phyloP scores from a whole-genome alignment of 1,140 invertebrate genomes.

The Cardiocondyla obscurior region DNA sequence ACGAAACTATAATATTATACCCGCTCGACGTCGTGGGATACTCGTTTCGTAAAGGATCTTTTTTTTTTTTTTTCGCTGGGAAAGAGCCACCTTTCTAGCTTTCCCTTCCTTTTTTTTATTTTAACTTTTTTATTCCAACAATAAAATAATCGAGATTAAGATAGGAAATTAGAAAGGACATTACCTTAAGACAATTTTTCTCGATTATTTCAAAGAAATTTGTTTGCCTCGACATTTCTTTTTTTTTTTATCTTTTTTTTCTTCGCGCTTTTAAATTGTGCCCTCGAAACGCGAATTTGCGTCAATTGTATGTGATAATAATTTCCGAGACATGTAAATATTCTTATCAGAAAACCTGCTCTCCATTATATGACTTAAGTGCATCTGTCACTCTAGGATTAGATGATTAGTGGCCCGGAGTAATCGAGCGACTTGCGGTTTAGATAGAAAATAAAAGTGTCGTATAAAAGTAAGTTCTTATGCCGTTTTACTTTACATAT shows the following conservation, averaged over 20 bases:
- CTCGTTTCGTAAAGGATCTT: not conserved
- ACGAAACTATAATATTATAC: slow-evolving; percentile 18
- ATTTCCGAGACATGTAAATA: not conserved
- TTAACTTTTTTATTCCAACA: not conserved
- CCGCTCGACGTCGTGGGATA: not conserved
- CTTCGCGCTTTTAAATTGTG: not conserved
- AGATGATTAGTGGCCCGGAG: not conserved
- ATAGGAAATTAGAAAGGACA: not conserved
- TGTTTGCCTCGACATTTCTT: too few relatives aligned
- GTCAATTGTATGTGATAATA: not conserved
- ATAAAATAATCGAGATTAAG: not conserved
- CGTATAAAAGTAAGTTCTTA: too few relatives aligned
- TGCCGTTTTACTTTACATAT: not conserved
- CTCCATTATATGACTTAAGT: not conserved
- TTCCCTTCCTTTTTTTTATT: not conserved
- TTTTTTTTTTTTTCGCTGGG: not conserved
- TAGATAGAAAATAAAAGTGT: not conserved
- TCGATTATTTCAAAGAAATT: not conserved
- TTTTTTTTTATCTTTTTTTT: not conserved
- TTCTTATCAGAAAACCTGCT: not conserved
- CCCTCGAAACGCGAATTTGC: not conserved
- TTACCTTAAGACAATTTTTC: not conserved
- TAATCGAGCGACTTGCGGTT: not conserved
- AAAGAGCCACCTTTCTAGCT: not conserved
- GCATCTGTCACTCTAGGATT: not conserved